Evolutionary conservation across 2,888 invertebrate species (phyloP).

Genomic region (Spilarctia lutea): DNA sequence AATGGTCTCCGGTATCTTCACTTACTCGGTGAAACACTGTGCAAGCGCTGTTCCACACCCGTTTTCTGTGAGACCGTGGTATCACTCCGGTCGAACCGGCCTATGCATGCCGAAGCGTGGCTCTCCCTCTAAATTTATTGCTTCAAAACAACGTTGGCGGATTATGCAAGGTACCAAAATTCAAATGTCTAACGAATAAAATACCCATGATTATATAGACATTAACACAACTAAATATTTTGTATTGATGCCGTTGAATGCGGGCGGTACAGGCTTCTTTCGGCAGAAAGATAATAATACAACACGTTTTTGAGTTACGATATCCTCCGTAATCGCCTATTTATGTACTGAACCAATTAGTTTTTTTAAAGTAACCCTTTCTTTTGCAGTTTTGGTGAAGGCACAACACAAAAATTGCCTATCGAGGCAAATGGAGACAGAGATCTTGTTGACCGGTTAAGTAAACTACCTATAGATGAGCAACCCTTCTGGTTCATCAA

Average conservation of each 20-base stretch:
- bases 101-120: too few relatives aligned
- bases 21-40: too few relatives aligned
- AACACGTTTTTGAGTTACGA: not conserved
- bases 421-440: conserved; percentile 89
- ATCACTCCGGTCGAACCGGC: too few relatives aligned
- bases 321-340: not conserved
- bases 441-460: conserved; percentile 87
- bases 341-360: not conserved
- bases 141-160: not conserved
- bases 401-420: conserved; percentile 82
- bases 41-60: too few relatives aligned
- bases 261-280: too few relatives aligned
- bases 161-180: not conserved
- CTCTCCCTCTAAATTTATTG: too few relatives aligned
- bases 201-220: not conserved
- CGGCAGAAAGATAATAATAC: too few relatives aligned
- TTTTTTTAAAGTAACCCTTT: not conserved
- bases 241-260: too few relatives aligned
- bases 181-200: not conserved
- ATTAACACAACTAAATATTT: too few relatives aligned
- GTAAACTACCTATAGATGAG: conserved; percentile 88
- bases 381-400: conserved; percentile 72
- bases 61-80: too few relatives aligned
- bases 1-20: too few relatives aligned
- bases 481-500: conserved; percentile 92